Percentiles rank a stretch among this genome's conserved stretches.
Conservation (phyloP, 1,140 invertebrate species). For the Nomia melanderi region DNA sequence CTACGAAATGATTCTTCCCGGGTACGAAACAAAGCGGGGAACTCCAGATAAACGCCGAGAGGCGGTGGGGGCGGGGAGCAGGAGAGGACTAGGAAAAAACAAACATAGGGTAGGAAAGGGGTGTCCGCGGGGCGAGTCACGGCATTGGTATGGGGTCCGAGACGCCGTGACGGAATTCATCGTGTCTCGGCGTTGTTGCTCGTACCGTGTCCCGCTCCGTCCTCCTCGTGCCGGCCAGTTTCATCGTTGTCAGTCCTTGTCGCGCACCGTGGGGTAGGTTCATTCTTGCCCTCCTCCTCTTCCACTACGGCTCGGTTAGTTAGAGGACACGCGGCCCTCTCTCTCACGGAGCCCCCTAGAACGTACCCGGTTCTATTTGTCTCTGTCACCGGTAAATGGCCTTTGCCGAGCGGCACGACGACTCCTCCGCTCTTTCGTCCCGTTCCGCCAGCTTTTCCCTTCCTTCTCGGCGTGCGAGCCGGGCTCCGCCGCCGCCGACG, state of each 20-base stretch:
- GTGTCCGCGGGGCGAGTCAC: slow-evolving; percentile 30
- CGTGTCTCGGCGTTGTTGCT: slow-evolving; percentile 30
- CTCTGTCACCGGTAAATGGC: slow-evolving; percentile 70
- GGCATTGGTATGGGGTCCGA: slow-evolving; percentile 35
- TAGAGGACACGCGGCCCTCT: slow-evolving; percentile 45
- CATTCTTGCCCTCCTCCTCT: too few species aligned
- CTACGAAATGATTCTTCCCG: slow-evolving; percentile 54
- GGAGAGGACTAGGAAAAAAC: neutral
- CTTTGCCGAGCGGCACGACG: slow-evolving; percentile 54
- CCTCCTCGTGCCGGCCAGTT: slow-evolving; percentile 28
- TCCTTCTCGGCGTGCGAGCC: neutral
- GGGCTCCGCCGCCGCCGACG: neutral
- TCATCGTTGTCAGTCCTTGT: slow-evolving; percentile 44
- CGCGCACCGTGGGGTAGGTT: neutral
- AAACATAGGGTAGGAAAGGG: neutral
- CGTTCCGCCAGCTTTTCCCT: slow-evolving; percentile 39
- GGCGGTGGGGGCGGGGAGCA: neutral
- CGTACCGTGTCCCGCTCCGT: slow-evolving; percentile 24
- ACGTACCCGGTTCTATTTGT: slow-evolving; percentile 66
- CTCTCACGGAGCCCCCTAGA: slow-evolving; percentile 44
- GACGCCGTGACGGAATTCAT: slow-evolving; percentile 61
- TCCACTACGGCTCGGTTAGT: slow-evolving; percentile 41
- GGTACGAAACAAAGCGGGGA: neutral
- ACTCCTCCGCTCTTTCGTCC: slow-evolving; percentile 25
- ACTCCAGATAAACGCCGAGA: too few species aligned